Evolutionary conservation across 2,888 invertebrate genomes (phyloP).

Genomic region (Eristalinus aeneus): DNA sequence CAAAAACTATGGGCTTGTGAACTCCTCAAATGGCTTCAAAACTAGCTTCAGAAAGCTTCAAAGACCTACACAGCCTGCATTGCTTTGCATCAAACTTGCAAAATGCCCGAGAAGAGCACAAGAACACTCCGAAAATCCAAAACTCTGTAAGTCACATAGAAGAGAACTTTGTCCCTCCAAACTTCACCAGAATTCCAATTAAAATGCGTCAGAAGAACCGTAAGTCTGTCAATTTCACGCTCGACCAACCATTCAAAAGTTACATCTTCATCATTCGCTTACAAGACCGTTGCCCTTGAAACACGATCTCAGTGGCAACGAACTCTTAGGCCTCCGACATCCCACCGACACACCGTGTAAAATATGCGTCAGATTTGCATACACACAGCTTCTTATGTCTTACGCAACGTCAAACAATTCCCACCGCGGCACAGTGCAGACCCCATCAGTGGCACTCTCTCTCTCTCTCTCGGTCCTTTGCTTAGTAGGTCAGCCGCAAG

Average conservation of each 20-base stretch:
- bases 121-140: too few species aligned
- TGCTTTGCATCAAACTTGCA: too few species aligned
- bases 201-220: too few species aligned
- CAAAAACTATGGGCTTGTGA: too few species aligned
- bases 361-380: constrained; percentile 4
- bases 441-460: not conserved
- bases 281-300: constrained; percentile 15
- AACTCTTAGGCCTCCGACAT: constrained; percentile 5
- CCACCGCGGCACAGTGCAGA: constrained; percentile 14
- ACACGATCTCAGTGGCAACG: constrained; percentile 5
- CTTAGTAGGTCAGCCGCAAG: constrained; percentile 54
- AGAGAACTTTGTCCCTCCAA: too few species aligned
- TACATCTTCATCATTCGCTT: not conserved
- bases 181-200: too few species aligned
- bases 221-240: too few species aligned
- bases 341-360: not conserved
- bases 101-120: too few species aligned
- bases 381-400: not conserved
- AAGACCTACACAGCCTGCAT: too few species aligned
- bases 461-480: not conserved
- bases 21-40: too few species aligned
- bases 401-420: constrained; percentile 28
- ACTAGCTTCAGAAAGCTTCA: too few species aligned
- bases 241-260: not conserved
- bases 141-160: too few species aligned